Evolutionary conservation across 2,797 vertebrate species (phyloP), one percentile per base, ranked within the genome.

Genomic region (Pogoniulus pusillus): DNA sequence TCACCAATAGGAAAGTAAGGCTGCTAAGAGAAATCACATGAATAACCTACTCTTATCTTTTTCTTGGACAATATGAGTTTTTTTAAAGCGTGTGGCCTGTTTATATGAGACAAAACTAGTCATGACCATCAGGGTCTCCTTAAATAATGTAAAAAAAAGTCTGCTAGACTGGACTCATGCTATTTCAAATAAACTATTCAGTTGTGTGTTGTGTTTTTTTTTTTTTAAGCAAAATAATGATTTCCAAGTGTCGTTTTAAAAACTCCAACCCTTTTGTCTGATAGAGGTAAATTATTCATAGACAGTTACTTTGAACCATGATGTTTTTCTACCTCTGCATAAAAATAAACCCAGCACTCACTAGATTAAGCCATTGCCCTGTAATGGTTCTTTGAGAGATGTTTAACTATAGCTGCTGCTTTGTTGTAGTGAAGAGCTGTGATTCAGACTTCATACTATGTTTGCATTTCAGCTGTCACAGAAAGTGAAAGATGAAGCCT

Each of bases 401-500:
- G 32, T 95, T 82, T 90, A 90, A 71, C 77, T 85, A 62, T 92
- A 93, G 75, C 39, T 95, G 39, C 11, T 93, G 41, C 91, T 95
- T 95, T 94, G 75, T 85, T 92, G 70, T 94, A 65, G 59, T 88
- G 74, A 92, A 92, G 60, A 89, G 82, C 60, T 91, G 37, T 94
- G 81, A 87, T 94, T 96, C 63, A 90, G 95, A 93, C 75, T 94
- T 85, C 26, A n/a, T 93, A 65, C 66, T 96, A 26, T 94, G 82
- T 97, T 97, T 83, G 65, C 57, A 73, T 97, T 97, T 96, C 97
- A 98, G 98, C 94, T 96, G 94, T 85, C 89, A 90, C 96, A 91
- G 91, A 96, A 88, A 87, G 70, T 96, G 95, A 98, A 98, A 96
- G 95, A 99, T 99, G 99, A 99, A 98, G 98, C 95, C 96, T 82